Conservation (phyloP, 2,113 vertebrate genomes). For the Poeciliopsis turrubarensis region DNA sequence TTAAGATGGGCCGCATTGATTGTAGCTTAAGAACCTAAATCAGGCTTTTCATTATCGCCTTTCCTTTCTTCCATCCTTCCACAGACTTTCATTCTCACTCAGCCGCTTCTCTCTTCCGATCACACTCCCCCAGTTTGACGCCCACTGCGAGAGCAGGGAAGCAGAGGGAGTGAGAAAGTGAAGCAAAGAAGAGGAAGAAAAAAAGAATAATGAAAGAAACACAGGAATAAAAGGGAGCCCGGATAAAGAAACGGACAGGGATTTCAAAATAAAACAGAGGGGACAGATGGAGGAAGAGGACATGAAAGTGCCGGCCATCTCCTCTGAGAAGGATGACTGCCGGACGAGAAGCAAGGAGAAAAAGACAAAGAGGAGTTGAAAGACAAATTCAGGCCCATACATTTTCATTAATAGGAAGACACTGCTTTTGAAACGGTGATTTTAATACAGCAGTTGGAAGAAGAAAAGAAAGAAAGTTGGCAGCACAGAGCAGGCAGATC, state of each 20-base stretch:
- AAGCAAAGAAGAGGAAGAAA: conserved; percentile 10
- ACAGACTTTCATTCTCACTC: conserved; percentile 77
- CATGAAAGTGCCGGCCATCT: conserved; percentile 28
- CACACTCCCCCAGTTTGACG: conserved; percentile 78
- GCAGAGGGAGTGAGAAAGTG: conserved; percentile 54
- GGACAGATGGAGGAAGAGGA: conserved; percentile 38
- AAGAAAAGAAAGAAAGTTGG: conserved; percentile 6
- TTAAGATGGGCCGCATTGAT: conserved; percentile 54
- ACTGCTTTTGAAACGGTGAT: conserved; percentile 17
- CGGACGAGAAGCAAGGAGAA: conserved; percentile 21
- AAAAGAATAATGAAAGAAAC: conserved; percentile 34
- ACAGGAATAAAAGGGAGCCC: conserved; percentile 14
- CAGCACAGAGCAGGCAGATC: conserved; percentile 25
- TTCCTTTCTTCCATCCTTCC: conserved; percentile 62
- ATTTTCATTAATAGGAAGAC: conserved; percentile 50
- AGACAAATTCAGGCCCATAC: conserved; percentile 20
- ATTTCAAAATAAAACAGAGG: conserved; percentile 36
- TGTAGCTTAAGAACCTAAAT: conserved; percentile 71
- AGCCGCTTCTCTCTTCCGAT: conserved; percentile 73
- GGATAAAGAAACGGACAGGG: conserved; percentile 30
- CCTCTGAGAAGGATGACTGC: conserved; percentile 40
- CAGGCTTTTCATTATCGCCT: conserved; percentile 71
- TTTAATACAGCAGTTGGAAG: conserved; percentile 38
- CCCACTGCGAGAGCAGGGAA: conserved; percentile 76
- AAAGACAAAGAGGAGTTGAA: conserved; percentile 20